Base-by-base conservation (phyloP, 1,140 invertebrate species). In the Bactericera cockerelli region DNA sequence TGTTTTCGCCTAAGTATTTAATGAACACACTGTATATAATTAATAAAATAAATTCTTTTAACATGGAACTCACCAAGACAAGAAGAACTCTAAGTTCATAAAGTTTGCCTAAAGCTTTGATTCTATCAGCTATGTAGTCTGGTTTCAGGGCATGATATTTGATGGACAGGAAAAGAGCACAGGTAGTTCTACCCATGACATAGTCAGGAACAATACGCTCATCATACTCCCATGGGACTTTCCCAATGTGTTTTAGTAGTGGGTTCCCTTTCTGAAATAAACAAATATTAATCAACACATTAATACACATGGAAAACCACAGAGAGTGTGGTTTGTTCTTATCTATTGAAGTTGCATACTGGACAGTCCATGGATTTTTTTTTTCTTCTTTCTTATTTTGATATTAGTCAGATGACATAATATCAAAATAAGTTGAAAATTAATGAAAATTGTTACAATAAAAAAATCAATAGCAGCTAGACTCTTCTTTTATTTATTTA, bases 131-230 rank as follows among this genome's bases (percentile, higher is more conserved):
- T 63, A 97, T 93, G 67, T 98, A 98, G 72, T 96, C 88, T 14
- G 92, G 93, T 76, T 96, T 91, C 11, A 97, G 75, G 68, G 90
- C 91, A 69, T 97, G 92, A 72, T 97, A 97, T 36, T 86, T 77
- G 2, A 96, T 70, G 42, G 91, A 94, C 14, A 97, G 71, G 72
- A 90, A 97, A 19, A 96, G 73, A 6, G 89, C 81, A 74, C 91
- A 93, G 25, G 82, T 82, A 19, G 81, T 84, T 65, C 79, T 75
- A 1, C 92, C 89, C 76, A 96, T 84, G 60, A 94, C 82, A 77
- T 95, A 98, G 72, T 98, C 93, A 2, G 93, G 87, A 22, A 91
- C 71, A 64, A 96, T 88, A 60, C 85, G 79, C 63, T 89, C 84
- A 1, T 79, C 78, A 79, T 81, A 96, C 70, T 95, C 89, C 82